Evolutionary conservation across 2,888 invertebrate genomes (phyloP).

Genomic region (Notocelia uddmanniana): DNA sequence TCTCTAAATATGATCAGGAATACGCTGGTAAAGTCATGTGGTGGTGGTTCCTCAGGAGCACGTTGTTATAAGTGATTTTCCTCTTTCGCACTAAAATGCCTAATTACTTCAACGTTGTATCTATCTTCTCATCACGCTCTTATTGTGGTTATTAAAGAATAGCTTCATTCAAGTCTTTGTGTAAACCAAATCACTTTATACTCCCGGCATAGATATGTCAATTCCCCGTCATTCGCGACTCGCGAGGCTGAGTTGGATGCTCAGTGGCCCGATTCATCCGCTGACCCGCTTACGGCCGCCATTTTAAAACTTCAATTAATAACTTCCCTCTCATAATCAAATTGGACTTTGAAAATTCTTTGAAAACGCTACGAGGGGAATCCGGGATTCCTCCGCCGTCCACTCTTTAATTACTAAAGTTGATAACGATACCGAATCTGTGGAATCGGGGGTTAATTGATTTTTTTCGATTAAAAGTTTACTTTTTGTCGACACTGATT

Average conservation of each 20-base stretch:
- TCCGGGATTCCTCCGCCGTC: constrained; percentile 56
- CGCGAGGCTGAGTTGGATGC: constrained; percentile 21
- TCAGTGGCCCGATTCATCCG: constrained; percentile 44
- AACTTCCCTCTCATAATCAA: constrained; percentile 68
- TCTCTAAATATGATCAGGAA: no score
- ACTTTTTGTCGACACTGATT: constrained; percentile 41
- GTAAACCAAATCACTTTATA: neutral
- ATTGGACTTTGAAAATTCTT: constrained; percentile 65
- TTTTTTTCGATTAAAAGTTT: constrained; percentile 49
- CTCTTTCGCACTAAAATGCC: neutral
- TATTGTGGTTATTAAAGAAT: neutral
- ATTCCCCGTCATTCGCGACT: constrained; percentile 14
- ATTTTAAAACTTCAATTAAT: constrained; percentile 72
- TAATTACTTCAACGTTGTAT: neutral
- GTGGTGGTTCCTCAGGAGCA: no score
- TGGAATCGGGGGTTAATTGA: constrained; percentile 49
- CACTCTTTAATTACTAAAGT: constrained; percentile 71
- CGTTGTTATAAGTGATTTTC: no score
- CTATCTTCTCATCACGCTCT: neutral
- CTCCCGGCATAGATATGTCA: neutral
- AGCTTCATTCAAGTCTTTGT: neutral
- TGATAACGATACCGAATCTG: constrained; percentile 57
- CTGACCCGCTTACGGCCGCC: constrained; percentile 50
- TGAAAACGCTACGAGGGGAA: constrained; percentile 55
- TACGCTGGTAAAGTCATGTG: no score